Evolutionary conservation across 92 coral and sea anemone genomes (phyloP).

Genomic region (Zoanthus sansibaricus): DNA sequence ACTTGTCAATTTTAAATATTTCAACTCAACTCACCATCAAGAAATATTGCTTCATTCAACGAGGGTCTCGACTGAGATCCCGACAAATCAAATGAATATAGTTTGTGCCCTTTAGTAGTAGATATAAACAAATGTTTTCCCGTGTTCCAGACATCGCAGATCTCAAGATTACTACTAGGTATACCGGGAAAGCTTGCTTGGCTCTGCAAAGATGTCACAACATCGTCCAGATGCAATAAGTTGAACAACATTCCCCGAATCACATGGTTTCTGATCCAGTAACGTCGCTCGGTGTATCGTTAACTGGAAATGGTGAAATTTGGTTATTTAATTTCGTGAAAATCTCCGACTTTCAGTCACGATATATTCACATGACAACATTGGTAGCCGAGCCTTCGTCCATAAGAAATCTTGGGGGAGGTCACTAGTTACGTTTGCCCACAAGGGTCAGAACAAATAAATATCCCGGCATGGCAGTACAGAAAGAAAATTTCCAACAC

Average conservation of each 20-base stretch:
- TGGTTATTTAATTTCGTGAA: background rate
- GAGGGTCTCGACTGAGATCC: slow-evolving; percentile 75
- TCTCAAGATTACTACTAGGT: background rate
- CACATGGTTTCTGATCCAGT: background rate
- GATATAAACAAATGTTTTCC: slow-evolving; percentile 80
- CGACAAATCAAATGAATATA: slow-evolving; percentile 78
- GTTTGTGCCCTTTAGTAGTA: slow-evolving; percentile 65
- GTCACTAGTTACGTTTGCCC: no score
- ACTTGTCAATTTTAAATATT: background rate
- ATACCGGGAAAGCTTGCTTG: slow-evolving; percentile 5
- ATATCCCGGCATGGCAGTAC: no score
- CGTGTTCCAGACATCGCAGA: slow-evolving; percentile 83
- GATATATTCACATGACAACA: slow-evolving; percentile 20
- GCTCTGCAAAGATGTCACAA: slow-evolving; percentile 11
- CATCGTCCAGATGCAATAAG: slow-evolving; percentile 17
- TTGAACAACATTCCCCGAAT: slow-evolving; percentile 7
- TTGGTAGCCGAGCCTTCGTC: slow-evolving; percentile 27
- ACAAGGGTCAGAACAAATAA: no score
- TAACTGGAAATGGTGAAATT: background rate
- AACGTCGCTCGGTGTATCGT: background rate
- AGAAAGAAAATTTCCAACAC: background rate
- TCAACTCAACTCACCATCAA: slow-evolving; percentile 52
- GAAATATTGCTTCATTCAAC: slow-evolving; percentile 58
- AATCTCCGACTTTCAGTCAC: no score
- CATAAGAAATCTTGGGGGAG: background rate